These are phyloP conservation scores for Poecilia wingei DNA, from an alignment of 2,797 vertebrate species.

Conservation along the genomic window DNA sequence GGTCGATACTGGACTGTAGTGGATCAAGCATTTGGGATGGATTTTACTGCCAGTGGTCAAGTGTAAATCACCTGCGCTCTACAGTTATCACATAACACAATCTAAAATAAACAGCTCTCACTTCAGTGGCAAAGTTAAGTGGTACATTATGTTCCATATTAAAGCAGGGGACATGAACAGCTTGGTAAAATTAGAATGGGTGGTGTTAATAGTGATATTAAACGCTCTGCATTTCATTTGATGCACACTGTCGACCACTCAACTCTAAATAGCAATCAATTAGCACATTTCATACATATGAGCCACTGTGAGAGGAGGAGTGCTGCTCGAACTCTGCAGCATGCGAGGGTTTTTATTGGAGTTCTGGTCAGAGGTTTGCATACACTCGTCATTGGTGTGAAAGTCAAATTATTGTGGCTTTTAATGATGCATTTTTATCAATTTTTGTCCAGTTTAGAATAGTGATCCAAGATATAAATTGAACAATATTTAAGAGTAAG, in stretches of 20 bases:
- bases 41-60: constrained; percentile 11
- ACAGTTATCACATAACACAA: constrained; percentile 23
- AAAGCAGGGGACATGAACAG: constrained; percentile 40
- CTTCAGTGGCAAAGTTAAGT: constrained; percentile 24
- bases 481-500: not conserved
- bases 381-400: not conserved
- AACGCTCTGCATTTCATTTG: constrained; percentile 39
- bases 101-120: constrained; percentile 39
- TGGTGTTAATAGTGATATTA: constrained; percentile 36
- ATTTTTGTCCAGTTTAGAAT: not conserved
- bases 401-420: constrained; percentile 1
- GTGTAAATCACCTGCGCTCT: constrained; percentile 27
- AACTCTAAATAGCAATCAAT: constrained; percentile 39
- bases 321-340: constrained; percentile 6
- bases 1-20: constrained; percentile 1
- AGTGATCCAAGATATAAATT: not conserved
- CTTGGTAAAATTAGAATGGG: constrained; percentile 23
- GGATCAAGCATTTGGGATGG: constrained; percentile 28
- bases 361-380: not conserved
- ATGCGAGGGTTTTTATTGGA: constrained; percentile 2
- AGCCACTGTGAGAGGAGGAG: constrained; percentile 6
- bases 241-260: constrained; percentile 21
- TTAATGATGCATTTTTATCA: not conserved
- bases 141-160: constrained; percentile 34
- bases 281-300: constrained; percentile 4